phyloP scores from a whole-genome alignment of 92 coral and sea anemone species.

The Zoanthus gigantus region DNA sequence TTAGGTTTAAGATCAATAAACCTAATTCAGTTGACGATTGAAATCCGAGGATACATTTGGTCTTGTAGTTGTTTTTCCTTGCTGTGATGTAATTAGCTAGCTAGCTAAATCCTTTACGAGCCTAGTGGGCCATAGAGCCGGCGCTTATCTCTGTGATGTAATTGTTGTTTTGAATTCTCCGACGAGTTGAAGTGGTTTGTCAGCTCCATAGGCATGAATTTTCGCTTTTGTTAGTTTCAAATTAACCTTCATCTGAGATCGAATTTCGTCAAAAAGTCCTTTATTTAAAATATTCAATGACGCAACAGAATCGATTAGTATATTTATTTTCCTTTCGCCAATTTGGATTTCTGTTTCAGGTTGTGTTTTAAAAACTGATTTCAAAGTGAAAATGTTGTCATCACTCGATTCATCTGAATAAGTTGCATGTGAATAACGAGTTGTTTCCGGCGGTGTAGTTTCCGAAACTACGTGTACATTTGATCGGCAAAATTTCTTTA shows the following conservation, averaged over 20 bases:
- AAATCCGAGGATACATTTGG: conserved; percentile 51
- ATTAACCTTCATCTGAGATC: neutral
- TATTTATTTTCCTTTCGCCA: conserved; percentile 35
- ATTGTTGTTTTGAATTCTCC: conserved; percentile 45
- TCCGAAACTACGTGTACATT: neutral
- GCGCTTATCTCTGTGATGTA: neutral
- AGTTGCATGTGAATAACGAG: neutral
- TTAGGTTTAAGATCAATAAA: conserved; percentile 43
- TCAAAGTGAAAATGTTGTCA: conserved; percentile 45
- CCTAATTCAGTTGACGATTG: conserved; percentile 47
- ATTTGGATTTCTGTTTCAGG: conserved; percentile 40
- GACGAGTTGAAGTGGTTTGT: conserved; percentile 40
- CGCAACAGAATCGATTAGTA: conserved; percentile 55
- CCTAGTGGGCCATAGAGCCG: too few species aligned
- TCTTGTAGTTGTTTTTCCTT: conserved; percentile 36
- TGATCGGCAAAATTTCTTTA: conserved; percentile 20
- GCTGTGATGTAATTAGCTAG: neutral
- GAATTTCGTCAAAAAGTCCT: neutral
- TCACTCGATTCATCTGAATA: conserved; percentile 43
- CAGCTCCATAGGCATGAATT: conserved; percentile 53
- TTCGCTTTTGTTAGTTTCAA: conserved; percentile 10
- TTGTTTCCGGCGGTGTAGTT: neutral
- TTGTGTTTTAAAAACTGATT: conserved; percentile 10
- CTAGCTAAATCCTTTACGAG: too few species aligned
- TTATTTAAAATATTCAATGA: conserved; percentile 54